Evolutionary conservation across 2,888 invertebrate species (phyloP), one percentile per base, ranked within the genome.

Genomic region (Dryobotodes eremita): DNA sequence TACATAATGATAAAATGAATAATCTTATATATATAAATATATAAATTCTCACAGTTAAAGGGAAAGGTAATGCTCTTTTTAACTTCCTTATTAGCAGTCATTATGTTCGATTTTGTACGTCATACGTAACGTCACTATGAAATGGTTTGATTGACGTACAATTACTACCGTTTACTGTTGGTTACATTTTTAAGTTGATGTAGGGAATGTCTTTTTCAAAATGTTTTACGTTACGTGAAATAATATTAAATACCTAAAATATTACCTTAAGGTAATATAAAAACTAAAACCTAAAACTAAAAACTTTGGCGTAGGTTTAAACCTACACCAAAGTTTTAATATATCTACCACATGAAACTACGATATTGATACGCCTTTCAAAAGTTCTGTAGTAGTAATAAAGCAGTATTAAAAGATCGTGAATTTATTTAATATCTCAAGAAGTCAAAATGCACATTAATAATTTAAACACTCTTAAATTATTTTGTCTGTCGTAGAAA

Each of bases 1-100:
- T n/a, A n/a, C n/a, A n/a, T n/a, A n/a, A n/a, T n/a, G n/a, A n/a
- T n/a, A n/a, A n/a, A n/a, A n/a, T n/a, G n/a, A n/a, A n/a, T n/a
- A n/a, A n/a, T n/a, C n/a, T n/a, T n/a, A n/a, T n/a, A n/a, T n/a
- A n/a, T n/a, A n/a, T n/a, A n/a, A n/a, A n/a, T n/a, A n/a, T n/a
- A n/a, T n/a, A n/a, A n/a, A n/a, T n/a, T n/a, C n/a, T n/a, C n/a
- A n/a, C n/a, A n/a, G n/a, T n/a, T n/a, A n/a, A n/a, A n/a, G n/a
- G n/a, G n/a, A n/a, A n/a, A n/a, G n/a, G n/a, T n/a, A n/a, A n/a
- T n/a, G n/a, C n/a, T n/a, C n/a, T n/a, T n/a, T n/a, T n/a, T 66
- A 53, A 59, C 64, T 59, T 62, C 15, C 46, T 36, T 75, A 65
- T 73, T 88, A 73, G n/a, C 50, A 70, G 50, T 74, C 74, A 84